A percentile compares a stretch with the other conserved stretches of the same genome.
Conservation (phyloP, 2,797 vertebrate genomes). For the Parauchenoglanis ngamensis region DNA sequence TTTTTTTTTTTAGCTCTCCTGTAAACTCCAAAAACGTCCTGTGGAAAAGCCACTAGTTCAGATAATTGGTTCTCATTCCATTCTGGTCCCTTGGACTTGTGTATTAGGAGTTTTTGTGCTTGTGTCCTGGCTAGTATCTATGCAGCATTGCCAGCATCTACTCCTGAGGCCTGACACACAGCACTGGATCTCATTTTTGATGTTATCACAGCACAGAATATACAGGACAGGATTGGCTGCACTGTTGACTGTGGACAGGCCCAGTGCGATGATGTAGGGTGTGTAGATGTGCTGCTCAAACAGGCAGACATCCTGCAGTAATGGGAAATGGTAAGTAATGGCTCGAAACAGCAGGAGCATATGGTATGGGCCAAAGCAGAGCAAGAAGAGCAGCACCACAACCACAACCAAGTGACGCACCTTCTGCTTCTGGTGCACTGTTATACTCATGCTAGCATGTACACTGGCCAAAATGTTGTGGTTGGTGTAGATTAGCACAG, state of each 20-base stretch:
- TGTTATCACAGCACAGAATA: conserved; percentile 78
- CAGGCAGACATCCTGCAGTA: conserved; percentile 32
- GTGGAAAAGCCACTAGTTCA: neutral
- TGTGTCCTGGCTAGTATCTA: conserved; percentile 61
- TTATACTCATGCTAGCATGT: conserved; percentile 73
- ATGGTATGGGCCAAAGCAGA: conserved; percentile 89
- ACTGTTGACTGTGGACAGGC: conserved; percentile 83
- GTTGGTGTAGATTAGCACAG: conserved; percentile 77
- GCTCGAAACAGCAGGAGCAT: conserved; percentile 78
- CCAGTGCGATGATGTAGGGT: conserved; percentile 75
- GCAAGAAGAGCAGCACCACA: conserved; percentile 82
- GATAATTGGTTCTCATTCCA: neutral
- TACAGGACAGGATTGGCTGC: conserved; percentile 87
- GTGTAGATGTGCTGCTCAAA: conserved; percentile 77
- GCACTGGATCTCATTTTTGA: conserved; percentile 73
- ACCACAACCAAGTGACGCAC: conserved; percentile 71
- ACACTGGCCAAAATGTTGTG: conserved; percentile 71
- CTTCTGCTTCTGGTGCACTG: conserved; percentile 71
- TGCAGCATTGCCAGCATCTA: conserved; percentile 21
- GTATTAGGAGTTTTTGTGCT: conserved; percentile 62
- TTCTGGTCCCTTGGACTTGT: neutral
- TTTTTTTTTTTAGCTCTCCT: neutral
- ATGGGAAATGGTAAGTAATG: conserved; percentile 64
- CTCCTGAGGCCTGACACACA: conserved; percentile 59
- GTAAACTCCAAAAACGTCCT: neutral